Percentiles rank a stretch among this genome's conserved stretches.
Conservation (phyloP, 2,797 vertebrate genomes). For the Pelodytes ibericus region DNA sequence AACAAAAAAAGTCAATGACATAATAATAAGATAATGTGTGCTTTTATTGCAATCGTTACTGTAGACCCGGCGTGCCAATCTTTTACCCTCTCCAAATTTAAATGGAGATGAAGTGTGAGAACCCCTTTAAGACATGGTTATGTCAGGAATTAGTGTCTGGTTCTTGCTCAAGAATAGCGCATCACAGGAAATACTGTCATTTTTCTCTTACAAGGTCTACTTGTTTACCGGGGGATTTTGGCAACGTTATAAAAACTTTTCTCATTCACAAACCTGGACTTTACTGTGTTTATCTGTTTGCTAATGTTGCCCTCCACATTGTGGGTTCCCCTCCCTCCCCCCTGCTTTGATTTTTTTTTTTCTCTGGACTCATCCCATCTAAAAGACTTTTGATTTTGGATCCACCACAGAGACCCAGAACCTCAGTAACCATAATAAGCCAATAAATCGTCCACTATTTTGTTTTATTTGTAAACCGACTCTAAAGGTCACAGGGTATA, state of each 20-base stretch:
- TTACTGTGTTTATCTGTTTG: constrained; percentile 7
- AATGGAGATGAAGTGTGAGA: no score
- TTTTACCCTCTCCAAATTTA: no score
- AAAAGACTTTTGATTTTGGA: constrained; percentile 5
- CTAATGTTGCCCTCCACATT: neutral
- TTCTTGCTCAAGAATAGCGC: no score
- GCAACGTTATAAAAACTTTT: neutral
- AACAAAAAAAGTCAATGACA: no score
- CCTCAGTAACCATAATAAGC: neutral
- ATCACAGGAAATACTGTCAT: constrained; percentile 5
- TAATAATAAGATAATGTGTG: no score
- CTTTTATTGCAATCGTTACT: no score
- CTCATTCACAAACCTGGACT: neutral
- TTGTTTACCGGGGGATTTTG: neutral
- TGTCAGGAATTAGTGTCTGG: no score
- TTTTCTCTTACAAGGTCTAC: neutral
- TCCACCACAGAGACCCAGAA: neutral
- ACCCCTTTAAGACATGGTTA: no score
- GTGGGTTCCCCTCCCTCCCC: constrained; percentile 2
- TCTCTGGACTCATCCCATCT: neutral
- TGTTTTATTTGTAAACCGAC: constrained; percentile 15
- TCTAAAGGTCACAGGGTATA: neutral
- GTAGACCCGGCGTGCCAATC: no score
- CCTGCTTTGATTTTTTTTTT: no score
- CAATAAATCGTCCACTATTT: constrained; percentile 29